Evolutionary conservation across 2,888 invertebrate species (phyloP), one percentile per base, ranked within the genome.

Genomic region (Mycalesis mineus): DNA sequence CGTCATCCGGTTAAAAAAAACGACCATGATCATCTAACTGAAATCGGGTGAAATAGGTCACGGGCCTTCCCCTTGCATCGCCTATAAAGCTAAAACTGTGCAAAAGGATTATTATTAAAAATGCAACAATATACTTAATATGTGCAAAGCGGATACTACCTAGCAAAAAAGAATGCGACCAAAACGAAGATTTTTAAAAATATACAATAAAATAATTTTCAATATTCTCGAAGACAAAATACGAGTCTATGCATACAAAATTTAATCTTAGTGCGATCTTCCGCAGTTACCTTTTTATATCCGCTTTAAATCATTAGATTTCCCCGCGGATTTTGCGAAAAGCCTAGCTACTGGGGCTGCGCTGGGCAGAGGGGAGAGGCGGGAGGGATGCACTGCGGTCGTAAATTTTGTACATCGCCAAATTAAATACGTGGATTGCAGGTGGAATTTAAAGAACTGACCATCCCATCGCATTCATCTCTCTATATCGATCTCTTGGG

Each of bases 351-450:
- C 58, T 42, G 44, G 63, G 62, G 39, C 22, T 22, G 22, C n/a
- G n/a, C 22, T 22, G 5, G 22, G 22, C n/a, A 5, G 22, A 22
- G 22, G 22, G 22, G 22, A 22, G 22, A 22, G 22, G n/a, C n/a
- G n/a, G n/a, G 56, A 37, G 55, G 52, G 33, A 14, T 64, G 65
- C 65, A 66, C 56, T 58, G 70, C 65, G 65, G 61, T 60, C 68
- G 68, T 72, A 72, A 76, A 75, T 81, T 79, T 80, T 74, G 75
- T 61, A 59, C 68, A 75, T 75, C 69, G 72, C 79, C 70, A 80
- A 84, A 88, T 88, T 84, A 88, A 88, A 87, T 87, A 88, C 88
- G 88, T 88, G 88, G 72, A 77, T 74, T 78, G 87, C 84, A 86
- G 77, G 75, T 78, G 74, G 79, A 87, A 77, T 68, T 68, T 73